phyloP scores from a whole-genome alignment of 2,888 invertebrate species.

The Busseola fusca region DNA sequence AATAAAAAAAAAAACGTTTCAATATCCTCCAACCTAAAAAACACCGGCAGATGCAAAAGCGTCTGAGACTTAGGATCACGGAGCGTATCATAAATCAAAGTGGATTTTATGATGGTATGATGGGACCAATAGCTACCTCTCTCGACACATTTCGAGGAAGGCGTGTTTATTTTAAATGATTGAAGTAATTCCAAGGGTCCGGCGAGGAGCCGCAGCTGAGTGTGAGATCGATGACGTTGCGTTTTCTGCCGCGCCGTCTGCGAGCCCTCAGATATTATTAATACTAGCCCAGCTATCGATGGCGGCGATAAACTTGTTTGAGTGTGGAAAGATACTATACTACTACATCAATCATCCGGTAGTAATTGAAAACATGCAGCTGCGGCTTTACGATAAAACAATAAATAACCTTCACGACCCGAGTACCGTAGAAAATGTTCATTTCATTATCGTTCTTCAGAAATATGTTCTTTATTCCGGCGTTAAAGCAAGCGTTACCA shows the following conservation, averaged over 20 bases:
- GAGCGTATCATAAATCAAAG: slow-evolving; percentile 80
- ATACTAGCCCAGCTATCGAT: slow-evolving; percentile 81
- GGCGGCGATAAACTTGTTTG: slow-evolving; percentile 83
- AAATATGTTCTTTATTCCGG: slow-evolving; percentile 61
- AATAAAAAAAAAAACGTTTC: slow-evolving; percentile 36
- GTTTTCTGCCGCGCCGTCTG: slow-evolving; percentile 73
- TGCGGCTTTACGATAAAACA: slow-evolving; percentile 74
- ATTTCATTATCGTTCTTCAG: slow-evolving; percentile 63
- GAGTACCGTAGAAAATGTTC: slow-evolving; percentile 60
- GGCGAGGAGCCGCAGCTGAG: slow-evolving; percentile 71
- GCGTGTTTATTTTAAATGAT: slow-evolving; percentile 85
- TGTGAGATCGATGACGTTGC: slow-evolving; percentile 83
- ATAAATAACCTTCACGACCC: slow-evolving; percentile 68
- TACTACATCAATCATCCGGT: slow-evolving; percentile 80
- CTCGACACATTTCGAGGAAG: slow-evolving; percentile 77
- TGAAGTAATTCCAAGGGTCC: slow-evolving; percentile 79
- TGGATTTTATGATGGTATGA: slow-evolving; percentile 73
- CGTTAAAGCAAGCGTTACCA: slow-evolving; percentile 61
- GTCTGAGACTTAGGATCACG: slow-evolving; percentile 59
- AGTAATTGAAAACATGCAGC: slow-evolving; percentile 84
- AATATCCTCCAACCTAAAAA: slow-evolving; percentile 43
- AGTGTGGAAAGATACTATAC: slow-evolving; percentile 77
- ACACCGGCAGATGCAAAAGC: slow-evolving; percentile 75
- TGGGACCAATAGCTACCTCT: slow-evolving; percentile 74
- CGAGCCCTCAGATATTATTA: slow-evolving; percentile 80